Conservation (phyloP, 2,797 vertebrate species). For the Pangasius macronema region DNA sequence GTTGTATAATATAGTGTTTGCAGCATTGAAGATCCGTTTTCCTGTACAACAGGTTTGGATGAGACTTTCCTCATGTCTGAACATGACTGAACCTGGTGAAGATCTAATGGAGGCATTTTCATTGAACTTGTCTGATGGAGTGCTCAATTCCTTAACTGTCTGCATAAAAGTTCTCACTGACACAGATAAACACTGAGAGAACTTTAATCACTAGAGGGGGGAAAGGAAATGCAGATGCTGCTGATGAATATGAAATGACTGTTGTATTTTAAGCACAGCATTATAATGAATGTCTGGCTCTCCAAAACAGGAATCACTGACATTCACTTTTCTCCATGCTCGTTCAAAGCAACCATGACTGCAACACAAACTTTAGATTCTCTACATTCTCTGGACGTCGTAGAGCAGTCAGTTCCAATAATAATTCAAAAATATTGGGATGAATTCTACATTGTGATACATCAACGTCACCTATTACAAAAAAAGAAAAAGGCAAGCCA, state of each 20-base stretch:
- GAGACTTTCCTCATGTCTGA: not conserved
- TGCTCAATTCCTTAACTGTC: not conserved
- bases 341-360: not conserved
- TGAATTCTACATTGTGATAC: conserved; percentile 1
- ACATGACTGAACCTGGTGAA: not conserved
- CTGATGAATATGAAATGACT: conserved; percentile 3
- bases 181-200: not conserved
- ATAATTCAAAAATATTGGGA: not conserved
- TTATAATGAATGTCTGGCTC: not conserved
- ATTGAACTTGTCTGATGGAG: not conserved
- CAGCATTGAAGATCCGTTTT: not conserved
- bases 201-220: not conserved
- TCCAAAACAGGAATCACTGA: not conserved
- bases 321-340: not conserved
- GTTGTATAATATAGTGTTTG: not conserved
- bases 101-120: not conserved
- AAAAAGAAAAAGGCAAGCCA: not conserved
- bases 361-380: not conserved
- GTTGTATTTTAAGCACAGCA: not conserved
- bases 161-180: not conserved
- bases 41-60: not conserved
- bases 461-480: not conserved
- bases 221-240: not conserved
- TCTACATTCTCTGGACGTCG: not conserved
- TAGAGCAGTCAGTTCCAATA: not conserved